phyloP scores from a whole-genome alignment of 2,888 invertebrate genomes.

The Amorpha juglandis region DNA sequence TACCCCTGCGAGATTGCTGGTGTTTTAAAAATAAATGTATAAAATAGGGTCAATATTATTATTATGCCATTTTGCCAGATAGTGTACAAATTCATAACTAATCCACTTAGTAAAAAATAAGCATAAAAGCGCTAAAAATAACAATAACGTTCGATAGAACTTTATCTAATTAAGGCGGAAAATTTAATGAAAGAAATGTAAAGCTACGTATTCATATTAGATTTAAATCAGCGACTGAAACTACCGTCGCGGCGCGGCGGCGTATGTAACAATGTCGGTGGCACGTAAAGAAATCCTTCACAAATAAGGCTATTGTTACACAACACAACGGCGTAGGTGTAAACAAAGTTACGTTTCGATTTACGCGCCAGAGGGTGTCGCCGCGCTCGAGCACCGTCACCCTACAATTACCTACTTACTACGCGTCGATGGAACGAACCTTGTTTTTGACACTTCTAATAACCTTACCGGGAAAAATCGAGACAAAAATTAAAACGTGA shows the following conservation, averaged over 20 bases:
- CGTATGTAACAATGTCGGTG: not conserved
- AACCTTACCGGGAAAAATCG: constrained; percentile 35
- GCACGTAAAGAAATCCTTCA: constrained; percentile 16
- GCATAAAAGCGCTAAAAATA: no score
- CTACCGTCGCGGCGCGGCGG: not conserved
- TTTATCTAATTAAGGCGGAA: not conserved
- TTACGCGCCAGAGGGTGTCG: constrained; percentile 45
- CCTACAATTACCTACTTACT: constrained; percentile 56
- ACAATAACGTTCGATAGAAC: no score
- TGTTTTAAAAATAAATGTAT: no score
- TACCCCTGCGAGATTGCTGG: no score
- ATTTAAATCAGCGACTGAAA: not conserved
- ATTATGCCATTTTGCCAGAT: no score
- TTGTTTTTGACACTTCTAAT: constrained; percentile 54
- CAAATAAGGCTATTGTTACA: constrained; percentile 24
- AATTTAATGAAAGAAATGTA: not conserved
- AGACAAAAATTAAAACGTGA: constrained; percentile 6
- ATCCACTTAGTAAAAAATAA: no score
- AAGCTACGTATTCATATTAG: not conserved
- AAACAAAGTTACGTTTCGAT: constrained; percentile 43
- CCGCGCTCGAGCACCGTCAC: constrained; percentile 52
- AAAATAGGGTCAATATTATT: no score
- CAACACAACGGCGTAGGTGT: constrained; percentile 38
- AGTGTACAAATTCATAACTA: no score
- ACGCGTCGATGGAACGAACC: constrained; percentile 38